phyloP scores from a whole-genome alignment of 2,113 vertebrate genomes.

The Corydoras maculifer region DNA sequence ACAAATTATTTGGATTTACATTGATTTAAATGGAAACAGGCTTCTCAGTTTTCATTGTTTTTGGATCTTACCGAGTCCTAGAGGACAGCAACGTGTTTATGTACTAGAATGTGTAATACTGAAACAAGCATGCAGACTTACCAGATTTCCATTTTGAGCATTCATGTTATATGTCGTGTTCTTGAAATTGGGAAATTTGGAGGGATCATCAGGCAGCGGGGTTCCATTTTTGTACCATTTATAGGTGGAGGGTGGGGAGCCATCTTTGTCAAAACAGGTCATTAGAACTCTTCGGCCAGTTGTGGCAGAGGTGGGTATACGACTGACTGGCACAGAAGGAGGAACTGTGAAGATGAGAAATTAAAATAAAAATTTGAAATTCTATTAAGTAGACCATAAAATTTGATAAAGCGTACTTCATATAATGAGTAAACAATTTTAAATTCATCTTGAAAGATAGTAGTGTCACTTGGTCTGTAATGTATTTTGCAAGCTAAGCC shows the following conservation, averaged over 20 bases:
- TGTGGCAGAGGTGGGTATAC: constrained; percentile 55
- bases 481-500: no score
- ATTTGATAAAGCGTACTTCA: no score
- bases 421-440: no score
- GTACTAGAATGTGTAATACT: not conserved
- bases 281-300: constrained; percentile 41
- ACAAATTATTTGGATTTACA: no score
- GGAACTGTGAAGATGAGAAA: constrained; percentile 51
- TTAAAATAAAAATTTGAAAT: not conserved
- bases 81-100: no score
- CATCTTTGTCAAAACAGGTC: constrained; percentile 50
- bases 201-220: constrained; percentile 58
- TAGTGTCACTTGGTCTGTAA: no score
- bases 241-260: constrained; percentile 59
- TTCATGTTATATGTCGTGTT: constrained; percentile 61
- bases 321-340: constrained; percentile 53
- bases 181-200: constrained; percentile 48
- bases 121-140: constrained; percentile 38
- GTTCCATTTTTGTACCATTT: constrained; percentile 58
- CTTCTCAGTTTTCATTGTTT: no score
- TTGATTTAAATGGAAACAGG: no score
- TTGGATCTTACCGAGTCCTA: no score
- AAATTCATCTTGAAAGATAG: no score
- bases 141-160: constrained; percentile 49
- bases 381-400: no score